phyloP scores from a whole-genome alignment of 2,797 vertebrate genomes.

The Diglossa cyanea region DNA sequence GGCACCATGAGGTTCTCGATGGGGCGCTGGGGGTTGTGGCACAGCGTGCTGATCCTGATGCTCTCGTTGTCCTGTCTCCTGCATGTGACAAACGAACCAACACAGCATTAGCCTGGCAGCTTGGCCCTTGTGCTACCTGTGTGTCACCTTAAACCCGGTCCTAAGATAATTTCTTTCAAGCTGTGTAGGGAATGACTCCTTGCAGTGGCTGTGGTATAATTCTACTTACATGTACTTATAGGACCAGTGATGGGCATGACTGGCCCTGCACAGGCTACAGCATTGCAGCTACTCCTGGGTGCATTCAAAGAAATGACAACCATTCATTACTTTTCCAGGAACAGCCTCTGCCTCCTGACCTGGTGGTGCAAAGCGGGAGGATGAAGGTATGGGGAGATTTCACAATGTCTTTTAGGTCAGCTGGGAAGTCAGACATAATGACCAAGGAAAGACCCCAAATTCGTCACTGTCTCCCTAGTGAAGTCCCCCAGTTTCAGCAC shows the following conservation, averaged over 20 bases:
- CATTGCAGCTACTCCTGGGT: neutral
- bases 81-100: accelerated
- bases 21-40: constrained; percentile 81
- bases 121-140: neutral
- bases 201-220: neutral
- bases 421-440: neutral
- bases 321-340: neutral
- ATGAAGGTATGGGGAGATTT: neutral
- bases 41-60: constrained; percentile 82
- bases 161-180: neutral
- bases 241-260: accelerated
- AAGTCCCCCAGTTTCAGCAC: neutral
- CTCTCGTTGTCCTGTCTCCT: constrained; percentile 87
- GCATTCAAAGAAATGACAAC: neutral
- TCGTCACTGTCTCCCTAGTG: neutral
- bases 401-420: neutral
- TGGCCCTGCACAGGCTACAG: accelerated
- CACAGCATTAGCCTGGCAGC: neutral
- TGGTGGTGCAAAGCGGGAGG: accelerated
- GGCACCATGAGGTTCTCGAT: constrained; percentile 83
- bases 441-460: neutral
- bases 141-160: accelerated
- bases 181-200: neutral
- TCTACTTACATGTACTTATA: accelerated
- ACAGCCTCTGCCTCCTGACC: neutral